Conservation (phyloP, 2,888 invertebrate genomes). For the Heliconius sara region DNA sequence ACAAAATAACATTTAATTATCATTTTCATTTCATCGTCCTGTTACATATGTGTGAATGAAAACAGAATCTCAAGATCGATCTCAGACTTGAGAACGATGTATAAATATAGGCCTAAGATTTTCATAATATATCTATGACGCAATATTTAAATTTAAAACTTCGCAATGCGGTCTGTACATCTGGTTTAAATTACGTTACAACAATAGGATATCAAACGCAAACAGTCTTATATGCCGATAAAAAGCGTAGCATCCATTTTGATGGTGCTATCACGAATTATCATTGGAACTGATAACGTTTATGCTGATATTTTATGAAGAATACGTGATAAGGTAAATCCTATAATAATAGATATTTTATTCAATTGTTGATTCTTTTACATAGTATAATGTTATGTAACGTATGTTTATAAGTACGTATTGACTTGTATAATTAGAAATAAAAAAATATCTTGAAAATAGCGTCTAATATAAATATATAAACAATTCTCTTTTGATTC, state of each 20-base stretch:
- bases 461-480: background rate
- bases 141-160: conserved; percentile 23
- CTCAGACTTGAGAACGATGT: too few species aligned
- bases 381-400: background rate
- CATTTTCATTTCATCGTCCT: too few species aligned
- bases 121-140: background rate
- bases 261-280: conserved; percentile 19
- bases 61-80: too few species aligned
- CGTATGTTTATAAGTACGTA: background rate
- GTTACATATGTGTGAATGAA: too few species aligned
- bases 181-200: conserved; percentile 18
- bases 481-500: background rate
- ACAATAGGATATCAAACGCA: background rate
- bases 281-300: conserved; percentile 6
- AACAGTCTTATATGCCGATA: conserved; percentile 1
- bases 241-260: conserved; percentile 15
- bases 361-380: background rate
- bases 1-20: too few species aligned
- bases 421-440: too few species aligned
- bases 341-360: background rate
- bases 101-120: background rate
- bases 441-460: background rate
- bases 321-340: conserved; percentile 4
- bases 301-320: conserved; percentile 5
- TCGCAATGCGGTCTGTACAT: conserved; percentile 25